Percentiles rank a stretch among this genome's conserved stretches.
Conservation (phyloP, 2,888 invertebrate species). For the Pecten maximus region DNA sequence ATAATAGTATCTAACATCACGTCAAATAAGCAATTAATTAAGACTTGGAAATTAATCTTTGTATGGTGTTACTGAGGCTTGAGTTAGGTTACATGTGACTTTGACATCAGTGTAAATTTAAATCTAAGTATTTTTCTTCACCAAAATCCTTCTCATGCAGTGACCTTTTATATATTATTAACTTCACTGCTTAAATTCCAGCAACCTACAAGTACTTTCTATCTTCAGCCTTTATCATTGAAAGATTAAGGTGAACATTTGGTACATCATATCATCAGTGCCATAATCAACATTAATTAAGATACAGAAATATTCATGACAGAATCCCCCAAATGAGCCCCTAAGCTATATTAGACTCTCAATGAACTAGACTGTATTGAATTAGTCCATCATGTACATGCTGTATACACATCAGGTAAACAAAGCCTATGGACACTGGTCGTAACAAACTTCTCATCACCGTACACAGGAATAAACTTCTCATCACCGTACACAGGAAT, state of each 20-base stretch:
- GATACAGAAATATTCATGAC: not conserved
- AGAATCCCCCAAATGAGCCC: not conserved
- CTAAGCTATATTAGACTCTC: not conserved
- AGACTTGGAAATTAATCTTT: no score
- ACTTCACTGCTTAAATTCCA: no score
- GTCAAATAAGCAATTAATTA: no score
- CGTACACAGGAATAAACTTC: not conserved
- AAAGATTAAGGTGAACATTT: not conserved
- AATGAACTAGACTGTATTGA: not conserved
- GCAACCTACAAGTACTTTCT: not conserved
- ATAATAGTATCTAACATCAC: no score
- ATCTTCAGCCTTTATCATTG: not conserved
- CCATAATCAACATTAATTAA: not conserved
- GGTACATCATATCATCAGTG: not conserved
- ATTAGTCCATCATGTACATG: conserved; percentile 21
- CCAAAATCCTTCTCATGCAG: no score
- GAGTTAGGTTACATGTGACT: no score
- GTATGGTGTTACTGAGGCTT: no score
- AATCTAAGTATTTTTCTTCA: no score
- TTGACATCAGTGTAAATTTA: no score
- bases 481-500: not conserved
- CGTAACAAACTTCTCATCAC: not conserved
- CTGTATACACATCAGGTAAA: not conserved
- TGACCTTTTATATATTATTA: no score
- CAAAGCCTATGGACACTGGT: not conserved